A percentile compares a stretch with the other conserved stretches of the same genome.
Evolutionary conservation across 37 sponge, comb jelly and placozoan species (phyloP).

Genomic region (Ianthella basta): DNA sequence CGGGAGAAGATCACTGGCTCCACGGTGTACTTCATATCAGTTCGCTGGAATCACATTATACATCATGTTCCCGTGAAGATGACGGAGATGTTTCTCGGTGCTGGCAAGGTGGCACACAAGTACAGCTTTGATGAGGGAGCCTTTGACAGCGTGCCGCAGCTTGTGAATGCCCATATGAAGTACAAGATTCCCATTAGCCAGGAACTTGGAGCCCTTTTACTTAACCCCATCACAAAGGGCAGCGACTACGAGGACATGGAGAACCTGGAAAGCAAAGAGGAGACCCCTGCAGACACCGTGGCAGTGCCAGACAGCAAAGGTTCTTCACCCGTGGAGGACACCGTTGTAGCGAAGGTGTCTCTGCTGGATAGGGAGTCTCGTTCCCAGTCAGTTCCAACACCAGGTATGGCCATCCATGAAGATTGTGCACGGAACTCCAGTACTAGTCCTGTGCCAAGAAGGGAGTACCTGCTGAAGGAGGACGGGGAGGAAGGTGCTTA

Average conservation of each 20-base stretch:
- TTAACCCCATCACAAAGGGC: conserved; percentile 51
- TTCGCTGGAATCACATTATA: conserved; percentile 40
- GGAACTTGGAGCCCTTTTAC: conserved; percentile 37
- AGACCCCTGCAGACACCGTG: neutral
- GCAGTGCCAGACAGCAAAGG: neutral
- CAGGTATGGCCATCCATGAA: neutral
- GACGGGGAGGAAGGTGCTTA: conserved; percentile 8
- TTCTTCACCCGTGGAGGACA: neutral
- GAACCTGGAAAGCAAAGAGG: neutral
- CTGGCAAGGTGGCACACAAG: conserved; percentile 20
- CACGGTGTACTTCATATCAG: conserved; percentile 56
- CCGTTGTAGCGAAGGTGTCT: neutral
- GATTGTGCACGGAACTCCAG: neutral
- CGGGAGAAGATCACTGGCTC: conserved; percentile 60
- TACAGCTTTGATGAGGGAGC: conserved; percentile 81
- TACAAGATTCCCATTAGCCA: conserved; percentile 71
- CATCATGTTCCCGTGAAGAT: conserved; percentile 61
- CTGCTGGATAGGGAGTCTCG: conserved; percentile 10
- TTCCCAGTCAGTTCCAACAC: conserved; percentile 15
- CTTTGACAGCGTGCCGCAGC: conserved; percentile 79
- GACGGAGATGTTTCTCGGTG: conserved; percentile 45
- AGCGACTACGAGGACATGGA: conserved; percentile 6
- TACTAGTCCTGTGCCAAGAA: neutral
- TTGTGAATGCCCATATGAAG: conserved; percentile 69
- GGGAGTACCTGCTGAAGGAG: neutral